A percentile compares a stretch with the other conserved stretches of the same genome.
phyloP scores from a whole-genome alignment of 2,797 vertebrate genomes.

The Typhlichthys subterraneus region DNA sequence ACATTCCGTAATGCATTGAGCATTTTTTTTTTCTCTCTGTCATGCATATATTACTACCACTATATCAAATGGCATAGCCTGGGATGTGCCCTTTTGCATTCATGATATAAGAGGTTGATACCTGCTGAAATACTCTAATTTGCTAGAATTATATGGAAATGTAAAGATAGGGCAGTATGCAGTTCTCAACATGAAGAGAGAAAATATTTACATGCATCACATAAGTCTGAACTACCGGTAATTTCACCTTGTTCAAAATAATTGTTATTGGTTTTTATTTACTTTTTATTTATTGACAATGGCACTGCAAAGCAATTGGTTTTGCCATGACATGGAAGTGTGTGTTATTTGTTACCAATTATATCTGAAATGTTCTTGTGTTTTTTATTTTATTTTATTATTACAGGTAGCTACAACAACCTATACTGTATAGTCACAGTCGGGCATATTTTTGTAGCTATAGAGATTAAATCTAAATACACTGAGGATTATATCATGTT shows the following conservation, averaged over 20 bases:
- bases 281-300: conserved; percentile 37
- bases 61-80: neutral
- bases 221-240: neutral
- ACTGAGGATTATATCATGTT: too few relatives aligned
- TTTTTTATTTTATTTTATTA: conserved; percentile 3
- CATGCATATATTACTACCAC: neutral
- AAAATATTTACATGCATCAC: neutral
- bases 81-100: neutral
- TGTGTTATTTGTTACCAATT: conserved; percentile 27
- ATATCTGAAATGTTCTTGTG: conserved; percentile 7
- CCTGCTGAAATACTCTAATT: neutral
- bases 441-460: too few relatives aligned
- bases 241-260: conserved; percentile 1
- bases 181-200: neutral
- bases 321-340: neutral
- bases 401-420: neutral
- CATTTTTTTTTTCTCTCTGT: neutral
- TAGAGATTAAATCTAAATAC: too few relatives aligned
- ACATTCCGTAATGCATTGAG: conserved; percentile 33
- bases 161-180: neutral
- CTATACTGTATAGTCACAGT: too few relatives aligned
- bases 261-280: conserved; percentile 32
- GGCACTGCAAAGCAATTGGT: conserved; percentile 5
- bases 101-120: neutral
- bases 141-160: neutral